Conservation (phyloP, 2,888 invertebrate genomes). For the Parapristionchus giblindavisi region DNA sequence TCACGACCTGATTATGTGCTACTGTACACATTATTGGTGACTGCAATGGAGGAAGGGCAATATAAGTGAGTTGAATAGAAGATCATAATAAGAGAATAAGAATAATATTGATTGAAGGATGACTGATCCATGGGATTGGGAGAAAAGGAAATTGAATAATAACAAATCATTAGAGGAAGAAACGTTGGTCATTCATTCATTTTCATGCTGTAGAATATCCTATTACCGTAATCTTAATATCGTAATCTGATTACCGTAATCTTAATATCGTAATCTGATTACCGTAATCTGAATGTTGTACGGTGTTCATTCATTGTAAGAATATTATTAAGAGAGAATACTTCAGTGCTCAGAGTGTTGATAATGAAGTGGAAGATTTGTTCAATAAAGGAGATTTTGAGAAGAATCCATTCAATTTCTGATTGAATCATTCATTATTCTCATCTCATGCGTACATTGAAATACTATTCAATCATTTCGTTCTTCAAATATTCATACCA, state of each 20-base stretch:
- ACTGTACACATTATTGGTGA: conserved; percentile 6
- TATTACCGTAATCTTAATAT: not conserved
- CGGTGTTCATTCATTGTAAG: too few relatives aligned
- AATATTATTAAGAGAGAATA: too few relatives aligned
- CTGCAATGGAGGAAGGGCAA: conserved; percentile 17
- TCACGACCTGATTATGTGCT: conserved; percentile 26
- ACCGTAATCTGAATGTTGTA: conserved; percentile 7
- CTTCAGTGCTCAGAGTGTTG: too few relatives aligned
- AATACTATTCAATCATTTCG: too few relatives aligned
- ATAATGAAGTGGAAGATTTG: too few relatives aligned
- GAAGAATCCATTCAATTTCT: conserved; percentile 31
- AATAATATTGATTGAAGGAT: conserved; percentile 3
- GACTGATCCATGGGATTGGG: conserved; percentile 36
- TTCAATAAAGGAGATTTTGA: conserved; percentile 20
- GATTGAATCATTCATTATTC: too few relatives aligned
- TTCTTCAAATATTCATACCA: too few relatives aligned
- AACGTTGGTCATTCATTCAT: not conserved
- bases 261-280: not conserved
- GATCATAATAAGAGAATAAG: not conserved
- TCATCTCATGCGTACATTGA: too few relatives aligned
- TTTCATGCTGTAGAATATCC: not conserved
- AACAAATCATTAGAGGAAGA: not conserved
- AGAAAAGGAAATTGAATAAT: conserved; percentile 16
- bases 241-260: not conserved
- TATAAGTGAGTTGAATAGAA: not conserved